phyloP scores from a whole-genome alignment of 2,113 vertebrate species.

The Salvelinus fontinalis region DNA sequence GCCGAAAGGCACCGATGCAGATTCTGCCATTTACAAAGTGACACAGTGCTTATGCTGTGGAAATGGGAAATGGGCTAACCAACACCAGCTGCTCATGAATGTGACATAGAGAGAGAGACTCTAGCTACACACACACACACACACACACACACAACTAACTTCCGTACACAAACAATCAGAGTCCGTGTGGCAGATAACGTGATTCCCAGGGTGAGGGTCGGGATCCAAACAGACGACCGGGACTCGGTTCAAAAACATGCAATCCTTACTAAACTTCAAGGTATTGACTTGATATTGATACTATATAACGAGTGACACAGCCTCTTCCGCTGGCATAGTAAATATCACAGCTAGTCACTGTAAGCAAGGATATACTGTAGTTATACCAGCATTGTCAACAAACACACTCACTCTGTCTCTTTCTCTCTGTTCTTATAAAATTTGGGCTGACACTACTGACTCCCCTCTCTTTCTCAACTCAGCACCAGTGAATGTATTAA shows the following conservation, averaged over 20 bases:
- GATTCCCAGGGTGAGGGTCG: constrained; percentile 51
- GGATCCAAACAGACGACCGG: constrained; percentile 32
- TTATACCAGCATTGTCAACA: not conserved
- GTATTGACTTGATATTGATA: not conserved
- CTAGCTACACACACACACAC: constrained; percentile 11
- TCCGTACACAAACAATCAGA: constrained; percentile 35
- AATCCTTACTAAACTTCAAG: constrained; percentile 13
- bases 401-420: constrained; percentile 25
- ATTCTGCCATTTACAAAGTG: constrained; percentile 64
- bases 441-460: constrained; percentile 28
- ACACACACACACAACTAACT: constrained; percentile 40
- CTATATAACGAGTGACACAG: no score
- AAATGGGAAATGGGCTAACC: constrained; percentile 61
- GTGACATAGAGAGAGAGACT: constrained; percentile 9
- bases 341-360: no score
- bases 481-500: no score
- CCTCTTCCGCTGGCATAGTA: no score
- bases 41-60: constrained; percentile 47
- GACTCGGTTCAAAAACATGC: constrained; percentile 33
- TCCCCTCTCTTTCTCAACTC: constrained; percentile 14
- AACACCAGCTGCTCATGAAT: constrained; percentile 65
- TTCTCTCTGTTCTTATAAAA: constrained; percentile 51
- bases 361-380: no score
- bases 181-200: constrained; percentile 43
- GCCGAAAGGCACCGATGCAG: constrained; percentile 54